Percentiles rank a stretch among this genome's conserved stretches.
Conservation (phyloP, 2,797 vertebrate genomes). For the Naso thynnoides region DNA sequence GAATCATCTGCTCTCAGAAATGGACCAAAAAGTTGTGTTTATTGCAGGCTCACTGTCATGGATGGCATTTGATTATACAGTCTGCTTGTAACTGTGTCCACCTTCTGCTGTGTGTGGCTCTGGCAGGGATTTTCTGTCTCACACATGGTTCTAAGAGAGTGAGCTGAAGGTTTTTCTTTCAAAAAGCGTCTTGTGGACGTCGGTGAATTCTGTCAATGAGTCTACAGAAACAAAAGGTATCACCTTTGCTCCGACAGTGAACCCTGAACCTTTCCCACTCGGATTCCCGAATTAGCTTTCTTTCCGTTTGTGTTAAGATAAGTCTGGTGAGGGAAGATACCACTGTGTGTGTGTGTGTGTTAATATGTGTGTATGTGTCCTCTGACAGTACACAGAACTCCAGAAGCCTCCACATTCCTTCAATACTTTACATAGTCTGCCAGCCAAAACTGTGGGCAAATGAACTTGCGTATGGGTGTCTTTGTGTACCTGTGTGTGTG, state of each 20-base stretch:
- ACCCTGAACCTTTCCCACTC: conserved; percentile 17
- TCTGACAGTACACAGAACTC: conserved; percentile 44
- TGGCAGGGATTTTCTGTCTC: not conserved
- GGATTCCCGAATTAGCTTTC: conserved; percentile 19
- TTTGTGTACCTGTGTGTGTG: conserved; percentile 5
- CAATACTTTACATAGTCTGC: conserved; percentile 46
- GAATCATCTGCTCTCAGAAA: conserved; percentile 4
- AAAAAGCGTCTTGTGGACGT: not conserved
- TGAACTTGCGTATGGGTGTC: not conserved
- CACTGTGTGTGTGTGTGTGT: conserved; percentile 2
- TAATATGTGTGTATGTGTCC: not conserved
- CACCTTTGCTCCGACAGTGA: not conserved
- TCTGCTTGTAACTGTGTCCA: not conserved
- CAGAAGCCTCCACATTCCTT: conserved; percentile 65
- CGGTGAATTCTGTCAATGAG: not conserved
- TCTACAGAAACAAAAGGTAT: conserved; percentile 4
- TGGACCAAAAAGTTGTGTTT: conserved; percentile 17
- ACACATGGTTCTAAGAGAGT: conserved; percentile 4
- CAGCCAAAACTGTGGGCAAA: conserved; percentile 44
- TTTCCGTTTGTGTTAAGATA: conserved; percentile 34
- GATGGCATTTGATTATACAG: conserved; percentile 15
- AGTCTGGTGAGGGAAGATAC: conserved; percentile 21
- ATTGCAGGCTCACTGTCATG: conserved; percentile 7
- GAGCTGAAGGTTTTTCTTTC: not conserved
- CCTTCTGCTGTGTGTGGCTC: conserved; percentile 11